Evolutionary conservation across 2,797 vertebrate species (phyloP).

Genomic region (Mallotus villosus): DNA sequence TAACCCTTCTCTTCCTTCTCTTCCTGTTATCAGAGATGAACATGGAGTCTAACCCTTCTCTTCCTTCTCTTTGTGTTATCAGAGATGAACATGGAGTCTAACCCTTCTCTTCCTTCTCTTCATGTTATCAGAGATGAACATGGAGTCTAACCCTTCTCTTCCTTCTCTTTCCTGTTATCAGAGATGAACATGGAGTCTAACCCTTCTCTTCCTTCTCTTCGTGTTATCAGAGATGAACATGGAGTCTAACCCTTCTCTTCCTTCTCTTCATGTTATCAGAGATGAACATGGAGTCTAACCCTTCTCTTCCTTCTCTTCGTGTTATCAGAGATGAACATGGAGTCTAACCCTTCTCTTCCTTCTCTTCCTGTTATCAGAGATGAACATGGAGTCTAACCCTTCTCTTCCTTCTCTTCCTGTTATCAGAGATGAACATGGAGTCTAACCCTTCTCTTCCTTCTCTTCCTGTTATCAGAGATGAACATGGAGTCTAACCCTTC

Average conservation of each 20-base stretch:
- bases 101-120: conserved; percentile 74
- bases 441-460: conserved; percentile 82
- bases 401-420: conserved; percentile 58
- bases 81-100: conserved; percentile 95
- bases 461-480: conserved; percentile 70
- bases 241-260: conserved; percentile 89
- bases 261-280: conserved; percentile 56
- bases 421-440: conserved; percentile 91
- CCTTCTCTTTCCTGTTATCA: conserved; percentile 38
- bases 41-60: conserved; percentile 94
- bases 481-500: conserved; percentile 97
- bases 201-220: conserved; percentile 70
- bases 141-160: conserved; percentile 92
- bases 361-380: conserved; percentile 64
- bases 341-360: conserved; percentile 85
- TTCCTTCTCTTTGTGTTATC: conserved; percentile 19
- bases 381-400: conserved; percentile 95
- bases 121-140: conserved; percentile 81
- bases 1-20: conserved; percentile 78
- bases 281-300: conserved; percentile 95
- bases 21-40: conserved; percentile 78
- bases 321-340: conserved; percentile 88
- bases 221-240: conserved; percentile 84
- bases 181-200: conserved; percentile 96
- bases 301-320: conserved; percentile 64